A percentile compares a stretch with the other conserved stretches of the same genome.
Conservation (phyloP, 2,888 invertebrate genomes). For the Griposia aprilina region DNA sequence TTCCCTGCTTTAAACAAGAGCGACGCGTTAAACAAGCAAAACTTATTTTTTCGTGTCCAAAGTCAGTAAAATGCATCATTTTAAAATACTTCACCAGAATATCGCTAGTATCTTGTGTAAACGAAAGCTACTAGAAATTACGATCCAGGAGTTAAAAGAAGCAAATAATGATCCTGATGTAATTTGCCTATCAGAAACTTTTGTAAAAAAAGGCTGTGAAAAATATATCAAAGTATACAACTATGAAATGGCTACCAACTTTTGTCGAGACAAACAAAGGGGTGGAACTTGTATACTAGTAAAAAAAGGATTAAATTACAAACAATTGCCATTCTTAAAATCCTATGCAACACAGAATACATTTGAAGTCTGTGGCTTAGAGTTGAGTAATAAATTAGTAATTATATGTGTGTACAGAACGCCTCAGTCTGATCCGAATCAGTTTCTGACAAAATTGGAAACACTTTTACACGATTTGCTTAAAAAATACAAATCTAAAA, state of each 20-base stretch:
- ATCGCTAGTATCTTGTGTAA: neutral
- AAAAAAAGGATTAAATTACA: slow-evolving; percentile 18
- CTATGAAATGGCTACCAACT: neutral
- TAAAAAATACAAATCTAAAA: no score
- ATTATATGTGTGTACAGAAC: no score
- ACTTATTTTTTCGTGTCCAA: no score
- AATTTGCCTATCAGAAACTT: slow-evolving; percentile 25
- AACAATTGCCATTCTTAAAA: slow-evolving; percentile 12
- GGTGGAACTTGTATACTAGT: slow-evolving; percentile 29
- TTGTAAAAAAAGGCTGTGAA: slow-evolving; percentile 19
- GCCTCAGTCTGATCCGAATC: no score
- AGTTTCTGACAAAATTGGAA: no score
- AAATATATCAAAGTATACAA: slow-evolving; percentile 4
- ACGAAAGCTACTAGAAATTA: slow-evolving; percentile 17
- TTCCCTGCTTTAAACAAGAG: no score
- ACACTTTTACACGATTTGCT: no score
- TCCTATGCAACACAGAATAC: no score
- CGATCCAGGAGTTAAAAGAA: slow-evolving; percentile 9
- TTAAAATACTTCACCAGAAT: no score
- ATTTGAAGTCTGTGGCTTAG: no score
- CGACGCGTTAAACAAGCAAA: no score
- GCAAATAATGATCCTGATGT: slow-evolving; percentile 8
- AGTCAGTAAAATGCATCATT: no score
- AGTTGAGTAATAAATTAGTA: neutral
- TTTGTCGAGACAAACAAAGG: slow-evolving; percentile 16